These are phyloP conservation scores for Zaprionus nigranus DNA, from an alignment of 1,140 invertebrate species.

Conservation along the genomic window DNA sequence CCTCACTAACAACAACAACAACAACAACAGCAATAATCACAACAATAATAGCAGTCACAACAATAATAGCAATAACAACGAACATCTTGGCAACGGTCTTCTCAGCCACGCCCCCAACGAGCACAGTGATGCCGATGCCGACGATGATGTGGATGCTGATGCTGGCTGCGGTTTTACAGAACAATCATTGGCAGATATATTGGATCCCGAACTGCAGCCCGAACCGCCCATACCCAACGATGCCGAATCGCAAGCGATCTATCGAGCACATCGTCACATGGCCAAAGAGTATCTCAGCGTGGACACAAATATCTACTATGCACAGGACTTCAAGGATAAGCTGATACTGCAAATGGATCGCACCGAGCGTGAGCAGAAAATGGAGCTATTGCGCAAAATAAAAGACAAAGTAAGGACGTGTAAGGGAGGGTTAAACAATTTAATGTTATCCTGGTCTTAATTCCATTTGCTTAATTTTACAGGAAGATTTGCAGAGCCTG, in stretches of 20 bases:
- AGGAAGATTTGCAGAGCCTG: constrained; percentile 69
- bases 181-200: constrained; percentile 89
- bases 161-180: constrained; percentile 85
- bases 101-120: constrained; percentile 36
- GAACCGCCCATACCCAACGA: constrained; percentile 91
- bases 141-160: constrained; percentile 32
- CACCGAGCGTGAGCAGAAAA: constrained; percentile 67
- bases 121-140: constrained; percentile 6
- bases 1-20: constrained; percentile 58
- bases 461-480: neutral
- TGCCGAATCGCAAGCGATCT: constrained; percentile 91
- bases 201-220: constrained; percentile 92
- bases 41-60: constrained; percentile 29
- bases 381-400: constrained; percentile 73
- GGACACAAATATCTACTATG: constrained; percentile 79
- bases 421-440: too few species aligned
- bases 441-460: too few species aligned
- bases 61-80: constrained; percentile 22
- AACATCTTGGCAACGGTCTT: constrained; percentile 43
- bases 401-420: constrained; percentile 60
- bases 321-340: constrained; percentile 78
- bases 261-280: constrained; percentile 93
- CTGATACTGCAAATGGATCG: constrained; percentile 77
- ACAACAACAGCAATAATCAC: constrained; percentile 24
- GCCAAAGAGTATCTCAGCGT: constrained; percentile 90